Conservation (phyloP, 2,797 vertebrate genomes). For the Phylloscopus collybita region DNA sequence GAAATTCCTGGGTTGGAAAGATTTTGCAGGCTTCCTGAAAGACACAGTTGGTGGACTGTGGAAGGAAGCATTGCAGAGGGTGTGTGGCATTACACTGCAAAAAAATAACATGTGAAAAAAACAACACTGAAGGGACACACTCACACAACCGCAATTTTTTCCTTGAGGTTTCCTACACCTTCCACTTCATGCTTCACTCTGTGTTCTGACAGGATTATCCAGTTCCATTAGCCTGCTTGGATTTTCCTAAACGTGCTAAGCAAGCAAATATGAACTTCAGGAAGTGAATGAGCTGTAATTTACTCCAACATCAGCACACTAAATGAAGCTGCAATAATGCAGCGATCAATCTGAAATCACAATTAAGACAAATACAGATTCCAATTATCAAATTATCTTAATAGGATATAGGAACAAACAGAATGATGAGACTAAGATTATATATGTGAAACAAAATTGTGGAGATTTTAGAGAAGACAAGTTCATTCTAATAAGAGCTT, state of each 20-base stretch:
- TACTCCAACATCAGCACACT: constrained; percentile 20
- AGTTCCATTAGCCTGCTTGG: background rate
- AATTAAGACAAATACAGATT: background rate
- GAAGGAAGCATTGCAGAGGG: background rate
- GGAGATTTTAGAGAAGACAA: background rate
- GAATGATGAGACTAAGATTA: background rate
- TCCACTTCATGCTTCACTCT: background rate
- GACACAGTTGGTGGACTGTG: background rate
- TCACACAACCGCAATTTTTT: background rate
- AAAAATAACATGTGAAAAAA: background rate
- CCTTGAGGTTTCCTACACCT: background rate
- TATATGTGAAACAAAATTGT: rapidly evolving
- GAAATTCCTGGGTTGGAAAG: background rate
- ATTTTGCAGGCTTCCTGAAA: background rate
- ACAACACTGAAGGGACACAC: rapidly evolving
- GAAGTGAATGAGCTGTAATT: constrained; percentile 13
- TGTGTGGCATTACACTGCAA: background rate
- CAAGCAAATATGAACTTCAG: background rate
- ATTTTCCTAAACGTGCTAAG: background rate
- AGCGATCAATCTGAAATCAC: constrained; percentile 34
- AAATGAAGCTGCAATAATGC: constrained; percentile 52
- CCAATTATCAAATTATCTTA: constrained; percentile 44
- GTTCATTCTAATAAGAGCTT: background rate
- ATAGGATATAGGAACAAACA: background rate
- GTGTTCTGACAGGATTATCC: constrained; percentile 3